Percentiles rank a stretch among this genome's conserved stretches.
phyloP scores from a whole-genome alignment of 2,113 vertebrate genomes.

The Rhea americana region DNA sequence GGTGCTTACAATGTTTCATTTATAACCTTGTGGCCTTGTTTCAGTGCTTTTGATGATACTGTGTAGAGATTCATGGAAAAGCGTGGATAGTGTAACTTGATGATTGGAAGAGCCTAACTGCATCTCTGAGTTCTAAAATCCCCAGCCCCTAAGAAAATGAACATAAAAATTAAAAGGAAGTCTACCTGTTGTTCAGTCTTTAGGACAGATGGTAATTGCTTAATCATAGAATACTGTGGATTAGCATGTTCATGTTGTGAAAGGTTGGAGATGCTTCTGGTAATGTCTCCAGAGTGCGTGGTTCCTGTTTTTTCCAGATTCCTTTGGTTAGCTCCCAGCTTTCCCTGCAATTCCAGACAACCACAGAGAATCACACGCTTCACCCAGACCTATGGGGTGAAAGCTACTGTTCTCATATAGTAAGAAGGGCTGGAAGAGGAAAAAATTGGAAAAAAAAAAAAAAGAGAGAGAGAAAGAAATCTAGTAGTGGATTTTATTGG shows the following conservation, averaged over 20 bases:
- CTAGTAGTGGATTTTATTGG: not conserved
- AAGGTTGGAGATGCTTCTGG: not conserved
- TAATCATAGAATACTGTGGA: not conserved
- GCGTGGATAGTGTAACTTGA: not conserved
- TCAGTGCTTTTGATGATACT: not conserved
- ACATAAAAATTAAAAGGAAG: not conserved
- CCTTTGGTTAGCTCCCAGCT: not conserved
- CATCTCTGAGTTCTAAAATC: not conserved
- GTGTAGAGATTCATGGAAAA: not conserved
- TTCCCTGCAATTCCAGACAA: not conserved
- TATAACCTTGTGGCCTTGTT: not conserved
- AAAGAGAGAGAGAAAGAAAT: not conserved
- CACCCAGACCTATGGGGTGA: not conserved
- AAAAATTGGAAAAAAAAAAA: not conserved
- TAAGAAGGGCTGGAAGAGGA: not conserved
- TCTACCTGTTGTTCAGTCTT: not conserved
- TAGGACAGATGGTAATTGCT: not conserved
- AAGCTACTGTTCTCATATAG: not conserved
- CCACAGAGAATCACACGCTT: not conserved
- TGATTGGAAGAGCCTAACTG: not conserved
- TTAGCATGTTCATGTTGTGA: not conserved
- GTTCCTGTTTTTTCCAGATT: not conserved
- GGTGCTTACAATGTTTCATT: fast-evolving
- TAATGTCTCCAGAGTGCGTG: not conserved
- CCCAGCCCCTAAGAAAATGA: not conserved